Percentiles rank a stretch among this genome's conserved stretches.
phyloP scores from a whole-genome alignment of 37 sponge, comb jelly and placozoan species.

The Eunapius fragilis region DNA sequence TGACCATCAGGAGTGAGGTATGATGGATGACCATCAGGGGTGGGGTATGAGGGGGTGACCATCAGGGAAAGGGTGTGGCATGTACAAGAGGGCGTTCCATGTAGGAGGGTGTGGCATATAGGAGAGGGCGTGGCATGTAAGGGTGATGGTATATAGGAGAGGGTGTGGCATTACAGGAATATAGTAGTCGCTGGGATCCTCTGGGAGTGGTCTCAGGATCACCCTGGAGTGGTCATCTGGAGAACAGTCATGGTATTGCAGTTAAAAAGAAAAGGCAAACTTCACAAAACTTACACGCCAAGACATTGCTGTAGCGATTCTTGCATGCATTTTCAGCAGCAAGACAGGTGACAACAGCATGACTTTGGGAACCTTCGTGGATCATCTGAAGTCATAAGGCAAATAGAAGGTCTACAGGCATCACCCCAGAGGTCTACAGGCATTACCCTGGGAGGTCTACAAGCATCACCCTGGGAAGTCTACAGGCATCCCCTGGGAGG shows the following conservation, averaged over 20 bases:
- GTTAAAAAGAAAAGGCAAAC: neutral
- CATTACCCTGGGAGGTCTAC: no score
- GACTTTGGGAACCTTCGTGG: neutral
- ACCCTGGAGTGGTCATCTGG: neutral
- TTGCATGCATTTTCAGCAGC: constrained; percentile 62
- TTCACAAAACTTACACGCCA: constrained; percentile 60
- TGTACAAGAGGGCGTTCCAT: neutral
- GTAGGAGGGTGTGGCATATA: neutral
- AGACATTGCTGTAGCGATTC: constrained; percentile 84
- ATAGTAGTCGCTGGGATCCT: constrained; percentile 61
- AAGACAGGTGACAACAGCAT: constrained; percentile 1
- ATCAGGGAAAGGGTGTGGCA: neutral
- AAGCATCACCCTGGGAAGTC: no score
- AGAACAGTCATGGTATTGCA: neutral
- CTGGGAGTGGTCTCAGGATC: neutral
- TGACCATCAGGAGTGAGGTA: neutral
- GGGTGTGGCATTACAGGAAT: constrained; percentile 33
- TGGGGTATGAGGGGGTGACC: neutral
- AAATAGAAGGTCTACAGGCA: no score
- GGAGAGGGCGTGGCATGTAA: no score
- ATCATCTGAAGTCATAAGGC: neutral
- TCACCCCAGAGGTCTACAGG: no score
- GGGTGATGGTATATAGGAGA: neutral
- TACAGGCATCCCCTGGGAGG: no score
- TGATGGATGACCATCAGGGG: neutral